Percentiles rank a stretch among this genome's conserved stretches.
Evolutionary conservation across 2,888 invertebrate genomes (phyloP).

Genomic region (Trissolcus brochymenae): DNA sequence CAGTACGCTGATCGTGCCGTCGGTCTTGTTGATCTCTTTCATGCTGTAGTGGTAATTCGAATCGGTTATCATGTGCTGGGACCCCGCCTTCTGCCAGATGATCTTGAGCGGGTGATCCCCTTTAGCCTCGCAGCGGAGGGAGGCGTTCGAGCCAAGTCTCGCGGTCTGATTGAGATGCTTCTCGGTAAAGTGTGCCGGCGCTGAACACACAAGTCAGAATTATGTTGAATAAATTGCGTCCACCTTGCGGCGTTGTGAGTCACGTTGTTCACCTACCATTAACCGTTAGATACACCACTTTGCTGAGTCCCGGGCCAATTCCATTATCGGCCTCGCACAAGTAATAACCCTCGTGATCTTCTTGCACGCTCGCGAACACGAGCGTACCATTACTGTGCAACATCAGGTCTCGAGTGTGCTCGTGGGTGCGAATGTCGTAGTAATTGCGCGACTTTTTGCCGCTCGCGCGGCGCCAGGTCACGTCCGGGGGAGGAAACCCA

Average conservation of each 20-base stretch:
- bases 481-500: conserved; percentile 91
- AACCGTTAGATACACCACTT: conserved; percentile 92
- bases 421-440: conserved; percentile 71
- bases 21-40: conserved; percentile 73
- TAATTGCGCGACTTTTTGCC: conserved; percentile 79
- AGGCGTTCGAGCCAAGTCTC: conserved; percentile 71
- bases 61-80: conserved; percentile 70
- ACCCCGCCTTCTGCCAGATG: conserved; percentile 87
- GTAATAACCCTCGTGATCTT: conserved; percentile 93
- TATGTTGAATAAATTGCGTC: conserved; percentile 16
- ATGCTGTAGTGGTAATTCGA: conserved; percentile 73
- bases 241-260: not conserved
- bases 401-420: conserved; percentile 71
- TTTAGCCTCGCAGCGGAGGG: conserved; percentile 88
- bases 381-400: conserved; percentile 88
- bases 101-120: conserved; percentile 93
- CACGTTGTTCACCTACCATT: conserved; percentile 81
- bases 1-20: conserved; percentile 88
- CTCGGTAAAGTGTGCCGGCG: conserved; percentile 90
- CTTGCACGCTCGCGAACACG: conserved; percentile 88
- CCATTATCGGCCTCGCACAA: conserved; percentile 95
- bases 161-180: conserved; percentile 78
- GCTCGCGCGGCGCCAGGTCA: conserved; percentile 93
- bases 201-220: conserved; percentile 73
- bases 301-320: conserved; percentile 93